Conservation (phyloP, 92 coral and sea anemone species). For the Plumapathes pennacea region DNA sequence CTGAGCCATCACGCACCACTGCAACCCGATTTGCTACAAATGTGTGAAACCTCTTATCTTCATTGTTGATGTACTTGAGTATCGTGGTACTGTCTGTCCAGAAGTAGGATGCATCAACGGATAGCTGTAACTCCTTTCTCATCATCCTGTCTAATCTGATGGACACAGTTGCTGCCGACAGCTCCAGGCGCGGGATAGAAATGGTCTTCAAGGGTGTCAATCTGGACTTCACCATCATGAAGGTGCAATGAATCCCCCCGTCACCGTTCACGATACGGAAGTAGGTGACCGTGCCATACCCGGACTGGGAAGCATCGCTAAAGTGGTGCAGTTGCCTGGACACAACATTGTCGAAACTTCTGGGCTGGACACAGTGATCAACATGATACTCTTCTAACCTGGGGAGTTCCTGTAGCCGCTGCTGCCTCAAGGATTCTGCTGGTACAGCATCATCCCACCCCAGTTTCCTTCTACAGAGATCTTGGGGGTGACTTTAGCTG, state of each 20-base stretch:
- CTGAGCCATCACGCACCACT: constrained; percentile 12
- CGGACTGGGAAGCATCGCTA: no score
- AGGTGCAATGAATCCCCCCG: background rate
- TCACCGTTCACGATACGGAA: no score
- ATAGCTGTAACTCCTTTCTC: background rate
- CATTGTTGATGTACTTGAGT: constrained; percentile 14
- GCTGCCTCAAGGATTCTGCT: no score
- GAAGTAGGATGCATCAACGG: constrained; percentile 1
- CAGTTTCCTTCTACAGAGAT: no score
- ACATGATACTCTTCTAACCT: no score
- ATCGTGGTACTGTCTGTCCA: constrained; percentile 37
- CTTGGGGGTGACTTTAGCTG: no score
- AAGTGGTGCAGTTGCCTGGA: no score
- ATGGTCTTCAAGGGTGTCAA: constrained; percentile 7
- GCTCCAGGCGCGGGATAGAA: constrained; percentile 6
- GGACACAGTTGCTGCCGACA: constrained; percentile 14
- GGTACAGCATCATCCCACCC: no score
- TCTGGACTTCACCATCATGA: constrained; percentile 17
- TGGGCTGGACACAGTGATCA: no score
- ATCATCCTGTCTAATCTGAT: constrained; percentile 15
- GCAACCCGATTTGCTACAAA: constrained; percentile 24
- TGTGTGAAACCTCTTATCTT: constrained; percentile 16
- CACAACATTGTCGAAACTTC: no score
- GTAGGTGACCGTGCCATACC: no score
- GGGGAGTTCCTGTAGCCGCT: no score